Conservation (phyloP, 2,888 invertebrate genomes). For the Dioctria rufipes region DNA sequence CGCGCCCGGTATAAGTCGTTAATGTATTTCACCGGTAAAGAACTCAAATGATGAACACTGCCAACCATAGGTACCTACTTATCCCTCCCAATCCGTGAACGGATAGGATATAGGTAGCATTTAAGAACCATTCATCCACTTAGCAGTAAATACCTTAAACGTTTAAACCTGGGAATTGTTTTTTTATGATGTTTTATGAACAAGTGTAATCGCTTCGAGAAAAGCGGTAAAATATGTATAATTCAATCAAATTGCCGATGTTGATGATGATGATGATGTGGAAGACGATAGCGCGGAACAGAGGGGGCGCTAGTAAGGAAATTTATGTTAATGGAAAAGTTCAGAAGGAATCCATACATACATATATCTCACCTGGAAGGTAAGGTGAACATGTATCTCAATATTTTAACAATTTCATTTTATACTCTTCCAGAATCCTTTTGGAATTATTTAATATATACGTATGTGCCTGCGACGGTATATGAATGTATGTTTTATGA, state of each 20-base stretch:
- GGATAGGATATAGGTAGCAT: background rate
- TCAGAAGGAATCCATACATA: no score
- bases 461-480: no score
- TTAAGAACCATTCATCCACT: slow-evolving; percentile 18
- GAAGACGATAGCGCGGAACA: background rate
- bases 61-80: background rate
- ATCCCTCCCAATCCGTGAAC: background rate
- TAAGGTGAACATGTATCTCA: background rate
- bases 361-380: background rate
- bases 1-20: background rate
- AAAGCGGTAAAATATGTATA: slow-evolving; percentile 11
- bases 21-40: background rate
- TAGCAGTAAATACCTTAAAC: slow-evolving; percentile 18
- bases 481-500: background rate
- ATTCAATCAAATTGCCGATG: slow-evolving; percentile 19
- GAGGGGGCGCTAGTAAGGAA: background rate
- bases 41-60: background rate
- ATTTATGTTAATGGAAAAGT: background rate
- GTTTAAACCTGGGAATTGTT: slow-evolving; percentile 28
- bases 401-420: background rate
- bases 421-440: background rate
- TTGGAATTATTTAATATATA: background rate
- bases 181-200: slow-evolving; percentile 43
- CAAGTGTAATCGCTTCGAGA: slow-evolving; percentile 6
- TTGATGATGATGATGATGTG: background rate